Evolutionary conservation across 2,888 invertebrate species (phyloP).

Genomic region (Phania funesta): DNA sequence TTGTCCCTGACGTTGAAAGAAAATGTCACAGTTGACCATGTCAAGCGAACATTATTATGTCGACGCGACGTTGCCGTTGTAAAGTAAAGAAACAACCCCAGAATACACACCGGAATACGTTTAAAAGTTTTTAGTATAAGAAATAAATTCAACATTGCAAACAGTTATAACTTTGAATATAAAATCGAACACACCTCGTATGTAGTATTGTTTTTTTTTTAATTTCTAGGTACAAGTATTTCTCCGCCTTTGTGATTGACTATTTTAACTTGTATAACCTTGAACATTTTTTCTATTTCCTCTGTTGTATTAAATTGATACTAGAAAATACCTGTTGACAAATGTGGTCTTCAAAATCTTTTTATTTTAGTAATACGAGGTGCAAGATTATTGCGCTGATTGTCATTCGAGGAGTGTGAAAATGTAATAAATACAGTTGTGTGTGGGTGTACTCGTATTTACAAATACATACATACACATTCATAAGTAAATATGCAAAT

Average conservation of each 20-base stretch:
- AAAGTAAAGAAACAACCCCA: no score
- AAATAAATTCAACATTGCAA: no score
- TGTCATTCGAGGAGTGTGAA: not conserved
- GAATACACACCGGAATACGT: no score
- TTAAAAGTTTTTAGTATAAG: no score
- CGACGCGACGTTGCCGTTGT: no score
- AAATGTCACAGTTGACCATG: no score
- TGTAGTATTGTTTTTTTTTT: not conserved
- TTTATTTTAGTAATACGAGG: not conserved
- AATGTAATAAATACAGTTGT: not conserved
- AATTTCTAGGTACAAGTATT: not conserved
- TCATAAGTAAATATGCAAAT: conserved; percentile 2
- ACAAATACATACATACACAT: not conserved
- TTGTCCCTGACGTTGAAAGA: no score
- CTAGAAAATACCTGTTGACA: not conserved
- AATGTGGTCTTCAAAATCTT: not conserved
- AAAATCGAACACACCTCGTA: not conserved
- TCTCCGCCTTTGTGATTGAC: not conserved
- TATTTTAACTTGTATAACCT: conserved; percentile 11
- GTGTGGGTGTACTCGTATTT: not conserved
- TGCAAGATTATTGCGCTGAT: not conserved
- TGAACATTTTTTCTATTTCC: conserved; percentile 18
- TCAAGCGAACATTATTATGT: no score
- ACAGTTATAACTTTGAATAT: no score
- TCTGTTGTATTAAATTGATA: conserved; percentile 2